Percentiles rank a stretch among this genome's conserved stretches.
These are phyloP conservation scores for Arrhamphus sclerolepis DNA, from an alignment of 2,797 vertebrate species.

Conservation along the genomic window DNA sequence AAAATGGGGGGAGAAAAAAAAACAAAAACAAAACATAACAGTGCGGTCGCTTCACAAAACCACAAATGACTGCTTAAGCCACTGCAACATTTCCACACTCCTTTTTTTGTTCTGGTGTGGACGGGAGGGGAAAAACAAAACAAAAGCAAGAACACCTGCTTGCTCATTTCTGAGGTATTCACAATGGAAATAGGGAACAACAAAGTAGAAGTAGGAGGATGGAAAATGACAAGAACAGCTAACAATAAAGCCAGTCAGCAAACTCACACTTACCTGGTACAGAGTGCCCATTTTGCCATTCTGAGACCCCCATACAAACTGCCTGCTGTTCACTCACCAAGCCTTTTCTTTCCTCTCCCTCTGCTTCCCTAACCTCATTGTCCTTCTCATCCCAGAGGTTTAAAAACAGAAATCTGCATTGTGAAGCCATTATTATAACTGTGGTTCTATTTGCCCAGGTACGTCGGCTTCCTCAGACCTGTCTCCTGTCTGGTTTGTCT, in stretches of 20 bases:
- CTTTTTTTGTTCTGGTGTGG: conserved; percentile 39
- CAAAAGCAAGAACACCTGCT: accelerated
- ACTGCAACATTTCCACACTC: conserved; percentile 18
- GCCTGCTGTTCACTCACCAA: conserved; percentile 29
- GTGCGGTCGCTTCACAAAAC: not conserved
- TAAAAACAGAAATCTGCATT: conserved; percentile 66
- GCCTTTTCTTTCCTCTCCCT: conserved; percentile 7
- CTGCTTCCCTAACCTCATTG: conserved; percentile 17
- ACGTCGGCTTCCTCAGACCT: not conserved
- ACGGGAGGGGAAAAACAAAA: not conserved
- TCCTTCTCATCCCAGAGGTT: conserved; percentile 65
- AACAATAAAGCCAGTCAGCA: not conserved
- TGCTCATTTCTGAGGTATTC: not conserved
- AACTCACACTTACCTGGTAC: conserved; percentile 55
- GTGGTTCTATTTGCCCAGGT: not conserved
- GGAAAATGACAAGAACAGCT: not conserved
- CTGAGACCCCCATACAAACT: conserved; percentile 15
- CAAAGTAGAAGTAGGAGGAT: not conserved
- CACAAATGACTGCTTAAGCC: conserved; percentile 3
- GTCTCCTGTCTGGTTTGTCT: conserved; percentile 12
- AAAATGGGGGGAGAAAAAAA: not conserved
- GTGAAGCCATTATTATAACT: conserved; percentile 51
- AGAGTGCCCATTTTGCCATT: conserved; percentile 18
- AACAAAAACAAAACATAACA: not conserved
- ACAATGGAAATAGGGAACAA: not conserved